Evolutionary conservation across 2,113 vertebrate species (phyloP).

Genomic region (Rhinopomastus cyanomelas): DNA sequence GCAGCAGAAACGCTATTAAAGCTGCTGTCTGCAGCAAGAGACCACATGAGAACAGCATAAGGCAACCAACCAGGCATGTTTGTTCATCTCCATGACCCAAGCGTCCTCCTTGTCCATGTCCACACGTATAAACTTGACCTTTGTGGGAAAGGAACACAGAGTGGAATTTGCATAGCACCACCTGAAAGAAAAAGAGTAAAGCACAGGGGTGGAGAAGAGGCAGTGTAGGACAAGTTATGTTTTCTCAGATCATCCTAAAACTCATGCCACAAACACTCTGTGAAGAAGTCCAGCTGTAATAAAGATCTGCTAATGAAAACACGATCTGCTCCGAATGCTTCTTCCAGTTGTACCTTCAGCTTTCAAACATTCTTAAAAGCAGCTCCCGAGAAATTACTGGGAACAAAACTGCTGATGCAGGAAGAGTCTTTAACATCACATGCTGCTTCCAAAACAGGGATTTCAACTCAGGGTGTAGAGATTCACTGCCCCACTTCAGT

Average conservation of each 20-base stretch:
- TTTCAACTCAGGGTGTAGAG: neutral
- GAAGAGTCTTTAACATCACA: neutral
- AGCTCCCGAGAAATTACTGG: neutral
- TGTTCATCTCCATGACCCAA: slow-evolving; percentile 97
- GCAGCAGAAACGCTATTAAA: neutral
- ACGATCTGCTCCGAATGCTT: neutral
- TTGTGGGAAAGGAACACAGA: slow-evolving; percentile 97
- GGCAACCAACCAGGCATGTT: slow-evolving; percentile 87
- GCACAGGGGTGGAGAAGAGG: neutral
- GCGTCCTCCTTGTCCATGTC: slow-evolving; percentile 96
- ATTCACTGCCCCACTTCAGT: neutral
- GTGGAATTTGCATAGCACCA: slow-evolving; percentile 97
- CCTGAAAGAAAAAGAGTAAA: slow-evolving; percentile 68
- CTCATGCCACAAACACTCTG: neutral
- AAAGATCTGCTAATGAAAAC: neutral
- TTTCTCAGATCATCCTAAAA: neutral
- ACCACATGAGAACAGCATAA: neutral
- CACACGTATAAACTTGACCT: slow-evolving; percentile 95
- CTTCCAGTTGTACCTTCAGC: neutral
- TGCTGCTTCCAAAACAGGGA: neutral
- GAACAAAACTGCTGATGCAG: neutral
- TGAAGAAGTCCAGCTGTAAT: neutral
- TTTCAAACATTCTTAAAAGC: neutral
- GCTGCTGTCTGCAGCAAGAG: too few species aligned
- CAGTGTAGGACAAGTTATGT: neutral